Evolutionary conservation across 2,113 vertebrate genomes (phyloP), one percentile per base, ranked within the genome.

Genomic region (Blennius ocellaris): DNA sequence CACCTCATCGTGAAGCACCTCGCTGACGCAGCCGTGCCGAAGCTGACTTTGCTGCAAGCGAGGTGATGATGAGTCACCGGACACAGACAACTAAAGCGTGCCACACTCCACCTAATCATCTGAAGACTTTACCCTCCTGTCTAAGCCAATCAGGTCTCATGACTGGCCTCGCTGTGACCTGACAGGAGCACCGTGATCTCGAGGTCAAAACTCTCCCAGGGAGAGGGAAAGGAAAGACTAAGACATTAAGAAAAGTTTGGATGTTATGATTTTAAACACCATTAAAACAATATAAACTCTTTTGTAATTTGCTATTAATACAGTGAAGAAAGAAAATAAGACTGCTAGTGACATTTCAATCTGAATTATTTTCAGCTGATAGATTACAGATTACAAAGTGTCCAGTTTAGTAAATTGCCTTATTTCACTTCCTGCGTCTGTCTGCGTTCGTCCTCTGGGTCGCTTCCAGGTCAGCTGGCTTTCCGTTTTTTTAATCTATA

Each of bases 111-210:
- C 61, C 49, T 76, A 48, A 84, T 82, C 56, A 65, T 85, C 55
- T 69, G 45, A 83, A 53, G 67, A 53, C 66, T 38, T 75, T 72
- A 38, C 51, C 62, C n/a, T 39, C 21, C 38, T 3, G 0, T 75
- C 59, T 79, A 76, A 90, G 75, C 81, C 78, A 73, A 74, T 89
- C 62, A 79, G 16, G 52, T 74, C 53, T 52, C 60, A 49, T 69
- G 72, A 69, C 57, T 53, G 16, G 11, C 16, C 68, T 73, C 57
- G 52, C 36, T 60, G 5, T 79, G 71, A 74, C 76, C 65, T 84
- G 58, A 47, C 78, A 49, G 0, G 7, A 58, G 17, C 37, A 21
- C 57, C 9, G 6, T 71, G 44, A 73, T 36, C 41, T 15, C 36
- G 50, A 81, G 62, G 62, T 74, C 67, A 57, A 30, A 51, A 15